Evolutionary conservation across 2,113 vertebrate genomes (phyloP).

Genomic region (Dicaeum eximium): DNA sequence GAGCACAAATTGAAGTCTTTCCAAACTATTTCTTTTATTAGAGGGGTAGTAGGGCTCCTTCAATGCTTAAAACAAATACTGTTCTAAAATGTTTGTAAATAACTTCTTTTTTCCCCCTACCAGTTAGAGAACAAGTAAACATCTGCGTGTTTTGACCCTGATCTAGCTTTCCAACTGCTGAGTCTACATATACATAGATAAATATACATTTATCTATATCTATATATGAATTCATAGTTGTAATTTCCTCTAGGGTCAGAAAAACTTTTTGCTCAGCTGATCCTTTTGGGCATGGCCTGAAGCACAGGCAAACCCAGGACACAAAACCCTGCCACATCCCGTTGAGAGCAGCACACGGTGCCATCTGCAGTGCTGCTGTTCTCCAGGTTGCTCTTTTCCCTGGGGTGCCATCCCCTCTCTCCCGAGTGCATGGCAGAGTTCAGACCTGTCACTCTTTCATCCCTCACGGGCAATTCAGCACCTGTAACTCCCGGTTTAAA

Average conservation of each 20-base stretch:
- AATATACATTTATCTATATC: background rate
- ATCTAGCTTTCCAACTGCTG: background rate
- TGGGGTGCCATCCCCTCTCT: background rate
- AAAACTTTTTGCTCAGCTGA: background rate
- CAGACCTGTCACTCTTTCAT: background rate
- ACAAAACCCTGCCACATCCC: background rate
- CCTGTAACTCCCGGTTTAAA: background rate
- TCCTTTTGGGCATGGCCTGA: background rate
- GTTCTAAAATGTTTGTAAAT: background rate
- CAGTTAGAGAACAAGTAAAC: background rate
- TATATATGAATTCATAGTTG: background rate
- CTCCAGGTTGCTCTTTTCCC: background rate
- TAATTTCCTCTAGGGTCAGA: background rate
- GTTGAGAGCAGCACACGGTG: accelerated
- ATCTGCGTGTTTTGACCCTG: background rate
- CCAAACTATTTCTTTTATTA: background rate
- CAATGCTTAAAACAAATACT: background rate
- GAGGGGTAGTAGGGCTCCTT: background rate
- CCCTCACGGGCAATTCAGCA: background rate
- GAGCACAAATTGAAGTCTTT: background rate
- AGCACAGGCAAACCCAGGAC: background rate
- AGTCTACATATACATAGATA: too few species aligned
- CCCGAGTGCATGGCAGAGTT: background rate
- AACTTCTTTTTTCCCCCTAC: background rate
- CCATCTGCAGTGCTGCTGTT: background rate